Evolutionary conservation across 2,888 invertebrate species (phyloP), one percentile per base, ranked within the genome.

Genomic region (Sicus ferrugineus): DNA sequence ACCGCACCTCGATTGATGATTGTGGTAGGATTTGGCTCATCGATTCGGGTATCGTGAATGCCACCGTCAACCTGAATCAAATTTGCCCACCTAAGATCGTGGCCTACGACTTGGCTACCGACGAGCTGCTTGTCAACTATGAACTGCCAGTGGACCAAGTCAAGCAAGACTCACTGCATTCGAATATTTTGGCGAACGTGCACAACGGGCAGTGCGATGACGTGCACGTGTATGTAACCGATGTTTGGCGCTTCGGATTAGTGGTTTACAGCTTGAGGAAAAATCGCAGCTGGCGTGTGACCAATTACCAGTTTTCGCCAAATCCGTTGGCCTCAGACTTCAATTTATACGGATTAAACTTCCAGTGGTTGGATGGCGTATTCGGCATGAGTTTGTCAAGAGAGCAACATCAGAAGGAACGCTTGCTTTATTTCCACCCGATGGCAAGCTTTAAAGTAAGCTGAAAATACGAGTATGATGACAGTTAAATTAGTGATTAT

Each of bases 301-400:
- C 83, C 0, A 84, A 84, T 71, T 83, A 79, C 38, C 80, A 83
- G 19, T 85, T 84, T 58, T 77, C 77, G 3, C 84, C 86, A 0
- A 82, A 83, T 71, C 85, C 85, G 0, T 21, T 78, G 1, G 91
- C 92, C 0, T 89, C 93, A 0, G 90, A 91, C 76, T 94, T 91
- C 78, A 90, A 91, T 69, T 84, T 94, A 0, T 91, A 92, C 73
- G 92, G 91, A 2, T 78, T 93, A 0, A 90, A 91, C 73, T 94
- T 93, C 78, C 91, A 93, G 78, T 94, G 93, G 94, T 87, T 91
- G 7, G 94, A 94, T 78, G 94, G 94, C 0, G 88, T 94, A 26
- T 93, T 94, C 78, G 93, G 93, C 0, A 84, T 93, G 75, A 89
- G 93, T 0, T 79, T 93, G 56, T n/a, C n/a, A n/a, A n/a, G n/a